Base-by-base conservation (phyloP, 2,797 vertebrate species). In the Thamnophis elegans region DNA sequence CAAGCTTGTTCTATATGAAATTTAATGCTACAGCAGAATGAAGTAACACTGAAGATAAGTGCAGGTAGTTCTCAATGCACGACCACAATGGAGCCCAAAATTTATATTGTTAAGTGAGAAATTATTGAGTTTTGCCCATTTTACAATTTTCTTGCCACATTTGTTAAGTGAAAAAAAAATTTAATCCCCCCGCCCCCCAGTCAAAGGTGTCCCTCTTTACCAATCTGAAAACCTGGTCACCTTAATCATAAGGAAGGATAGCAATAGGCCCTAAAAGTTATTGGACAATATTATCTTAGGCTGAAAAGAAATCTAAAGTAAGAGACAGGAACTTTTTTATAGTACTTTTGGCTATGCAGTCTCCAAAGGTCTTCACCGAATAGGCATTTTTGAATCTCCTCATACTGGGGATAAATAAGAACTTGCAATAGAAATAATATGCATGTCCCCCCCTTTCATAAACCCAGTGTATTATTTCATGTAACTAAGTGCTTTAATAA, bases 221-320 rank as follows among this genome's bases (percentile, higher is more conserved):
- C n/a, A n/a, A n/a, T n/a, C n/a, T n/a, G n/a, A n/a, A n/a, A n/a
- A n/a, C n/a, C n/a, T n/a, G n/a, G n/a, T n/a, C n/a, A n/a, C n/a
- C n/a, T n/a, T n/a, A n/a, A 96, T 95, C 93, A 92, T 96, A 96
- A 96, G 91, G 94, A 95, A 94, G 92, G 95, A 90, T 95, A 96
- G 96, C 95, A 96, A 93, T 87, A 95, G 95, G 95, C 92, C 95
- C 94, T 86, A 36, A 91, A 95, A 94, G 94, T 96, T 96, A 96
- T 96, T 92, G 94, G 94, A 95, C 51, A 47, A 16, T 54, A 28
- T 65, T 53, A 89, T 58, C 28, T 89, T 53, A 58, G 90, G 65
- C 89, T 95, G 32, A 68, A 85, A 95, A 93, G 95, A 95, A 91
- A 94, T 86, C 89, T 54, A 86, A 20, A 11, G 22, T 13, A 93